Base-by-base conservation (phyloP, 64 coral and sea anemone genomes). In the Anthopleura sola region DNA sequence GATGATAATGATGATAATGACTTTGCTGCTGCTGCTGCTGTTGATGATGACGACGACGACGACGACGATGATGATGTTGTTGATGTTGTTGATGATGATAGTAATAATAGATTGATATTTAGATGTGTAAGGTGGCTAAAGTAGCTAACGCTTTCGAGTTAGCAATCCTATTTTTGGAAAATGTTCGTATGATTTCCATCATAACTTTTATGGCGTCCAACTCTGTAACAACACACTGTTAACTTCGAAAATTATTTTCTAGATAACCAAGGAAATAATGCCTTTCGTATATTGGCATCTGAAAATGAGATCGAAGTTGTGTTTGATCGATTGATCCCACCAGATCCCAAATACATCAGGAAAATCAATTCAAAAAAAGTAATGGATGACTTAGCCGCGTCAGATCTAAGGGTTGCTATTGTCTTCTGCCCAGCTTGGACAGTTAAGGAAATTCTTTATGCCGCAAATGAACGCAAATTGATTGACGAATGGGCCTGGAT, bases 401-500 rank as follows among this genome's bases (percentile, higher is more conserved):
- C 82, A 12, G 6, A 68, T 68, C 54, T 84, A 18, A 83, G 89
- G 19, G 55, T 90, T 19, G 74, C 36, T 8, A 37, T 80, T 37
- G 82, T 85, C 7, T 90, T 90, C 32, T 78, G 68, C 60, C 89
- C 89, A 13, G 48, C 83, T 12, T 90, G 89, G 89, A 6, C 55
- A 37, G 83, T 90, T 0, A 80, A 77, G 24, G 58, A 62, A 40
- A 36, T 85, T 3, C 53, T 90, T 13, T 0, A 78, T 17, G 21
- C 0, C 16, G 68, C 49, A 44, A 16, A 34, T 3, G 53, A 39
- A 15, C 31, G 0, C 14, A 26, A 26, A 16, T 20, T 85, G 19
- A 55, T 85, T 10, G 37, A 76, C 21, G 77, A 78, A 24, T 90
- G 89, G 89, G 76, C 83, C 8, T 90, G 89, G 89, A 90, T 90